Conservation (phyloP, 2,113 vertebrate species). For the Setophaga kirtlandii region DNA sequence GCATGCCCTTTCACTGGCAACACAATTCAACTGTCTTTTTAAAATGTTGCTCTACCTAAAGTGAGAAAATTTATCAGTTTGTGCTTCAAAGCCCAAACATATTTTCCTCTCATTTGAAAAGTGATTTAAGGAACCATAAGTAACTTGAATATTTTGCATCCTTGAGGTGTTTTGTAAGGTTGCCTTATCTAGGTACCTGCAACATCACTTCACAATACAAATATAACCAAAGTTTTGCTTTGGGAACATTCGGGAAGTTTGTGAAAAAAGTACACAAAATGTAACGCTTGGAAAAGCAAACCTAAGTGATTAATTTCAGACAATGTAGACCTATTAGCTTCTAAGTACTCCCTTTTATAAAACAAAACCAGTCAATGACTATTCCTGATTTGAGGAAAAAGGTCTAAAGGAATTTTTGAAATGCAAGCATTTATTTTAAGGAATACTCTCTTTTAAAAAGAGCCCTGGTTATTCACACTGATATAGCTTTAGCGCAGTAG, state of each 20-base stretch:
- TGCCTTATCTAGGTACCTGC: neutral
- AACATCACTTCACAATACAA: constrained; percentile 18
- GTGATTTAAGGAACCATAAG: neutral
- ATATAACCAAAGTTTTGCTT: constrained; percentile 19
- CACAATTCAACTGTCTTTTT: neutral
- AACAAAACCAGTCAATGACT: neutral
- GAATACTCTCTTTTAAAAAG: neutral
- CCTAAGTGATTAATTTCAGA: neutral
- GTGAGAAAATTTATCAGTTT: neutral
- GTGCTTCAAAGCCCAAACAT: neutral
- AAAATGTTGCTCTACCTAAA: neutral
- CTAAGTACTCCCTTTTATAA: neutral
- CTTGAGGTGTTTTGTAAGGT: neutral
- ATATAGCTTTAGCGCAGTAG: neutral
- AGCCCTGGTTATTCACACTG: neutral
- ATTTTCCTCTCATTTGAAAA: constrained; percentile 6
- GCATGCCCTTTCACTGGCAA: neutral
- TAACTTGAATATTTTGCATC: neutral
- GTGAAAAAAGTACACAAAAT: neutral
- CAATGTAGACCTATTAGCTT: neutral
- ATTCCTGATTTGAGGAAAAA: neutral
- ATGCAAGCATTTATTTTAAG: constrained; percentile 7
- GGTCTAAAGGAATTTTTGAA: neutral
- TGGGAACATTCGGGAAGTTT: neutral
- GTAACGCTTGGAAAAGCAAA: neutral